Evolutionary conservation across 2,797 vertebrate species (phyloP).

Genomic region (Salmo trutta): DNA sequence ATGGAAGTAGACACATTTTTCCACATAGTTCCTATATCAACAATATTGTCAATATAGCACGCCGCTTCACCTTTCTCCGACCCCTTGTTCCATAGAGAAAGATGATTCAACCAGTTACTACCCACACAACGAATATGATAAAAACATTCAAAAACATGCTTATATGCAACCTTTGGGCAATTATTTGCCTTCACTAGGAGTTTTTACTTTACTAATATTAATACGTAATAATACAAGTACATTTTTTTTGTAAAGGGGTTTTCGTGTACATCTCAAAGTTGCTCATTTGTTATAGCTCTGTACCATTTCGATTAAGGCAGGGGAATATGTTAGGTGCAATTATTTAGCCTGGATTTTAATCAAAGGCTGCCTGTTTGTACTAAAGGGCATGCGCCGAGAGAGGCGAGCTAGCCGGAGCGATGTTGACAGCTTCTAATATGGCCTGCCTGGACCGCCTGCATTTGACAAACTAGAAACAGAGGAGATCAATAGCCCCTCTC

Average conservation of each 20-base stretch:
- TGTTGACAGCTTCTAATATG: slow-evolving; percentile 74
- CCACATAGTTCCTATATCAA: not conserved
- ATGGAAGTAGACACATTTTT: not conserved
- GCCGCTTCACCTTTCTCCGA: not conserved
- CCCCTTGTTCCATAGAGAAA: not conserved
- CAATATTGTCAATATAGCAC: not conserved
- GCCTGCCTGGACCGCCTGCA: slow-evolving; percentile 59
- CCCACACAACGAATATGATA: not conserved
- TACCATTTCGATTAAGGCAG: not conserved
- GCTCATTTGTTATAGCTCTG: not conserved
- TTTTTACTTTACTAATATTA: not conserved
- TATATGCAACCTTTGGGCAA: not conserved
- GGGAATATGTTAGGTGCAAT: slow-evolving; percentile 51
- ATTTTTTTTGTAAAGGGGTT: not conserved
- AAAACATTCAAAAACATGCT: not conserved
- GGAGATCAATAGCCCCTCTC: slow-evolving; percentile 80
- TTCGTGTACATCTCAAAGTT: not conserved
- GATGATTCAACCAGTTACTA: not conserved
- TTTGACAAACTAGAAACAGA: slow-evolving; percentile 81
- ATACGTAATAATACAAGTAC: not conserved
- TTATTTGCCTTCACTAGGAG: not conserved
- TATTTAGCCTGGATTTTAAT: slow-evolving; percentile 52
- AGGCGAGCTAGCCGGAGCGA: slow-evolving; percentile 50
- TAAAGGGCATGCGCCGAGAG: slow-evolving; percentile 64
- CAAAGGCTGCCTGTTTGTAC: slow-evolving; percentile 32